Evolutionary conservation across 2,113 vertebrate genomes (phyloP).

Genomic region (Hydropotes inermis): DNA sequence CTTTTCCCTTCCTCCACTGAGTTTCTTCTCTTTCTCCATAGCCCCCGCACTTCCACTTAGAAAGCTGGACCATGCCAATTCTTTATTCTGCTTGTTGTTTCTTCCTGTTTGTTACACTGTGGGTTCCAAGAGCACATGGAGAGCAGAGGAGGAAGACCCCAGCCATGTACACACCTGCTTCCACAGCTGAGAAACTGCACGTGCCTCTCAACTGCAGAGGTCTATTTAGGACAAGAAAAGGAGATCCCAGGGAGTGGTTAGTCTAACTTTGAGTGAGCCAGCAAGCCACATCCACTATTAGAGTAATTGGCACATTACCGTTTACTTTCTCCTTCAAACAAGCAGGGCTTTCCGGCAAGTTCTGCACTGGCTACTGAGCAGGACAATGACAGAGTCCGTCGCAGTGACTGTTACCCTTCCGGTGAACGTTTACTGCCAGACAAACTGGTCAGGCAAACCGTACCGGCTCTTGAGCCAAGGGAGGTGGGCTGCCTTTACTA

Average conservation of each 20-base stretch:
- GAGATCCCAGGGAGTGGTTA: neutral
- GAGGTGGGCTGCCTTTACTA: neutral
- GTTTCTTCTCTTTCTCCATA: neutral
- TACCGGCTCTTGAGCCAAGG: neutral
- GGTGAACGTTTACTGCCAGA: neutral
- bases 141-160: neutral
- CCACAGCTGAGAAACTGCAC: neutral
- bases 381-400: neutral
- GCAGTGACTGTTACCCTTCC: neutral
- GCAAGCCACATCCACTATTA: neutral
- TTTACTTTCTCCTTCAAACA: neutral
- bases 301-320: neutral
- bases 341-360: neutral
- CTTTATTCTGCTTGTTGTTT: neutral
- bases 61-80: neutral
- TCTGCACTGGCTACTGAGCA: neutral
- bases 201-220: neutral
- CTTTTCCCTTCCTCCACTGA: neutral
- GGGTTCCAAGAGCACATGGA: neutral
- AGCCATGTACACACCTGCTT: neutral
- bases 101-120: neutral
- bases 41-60: neutral
- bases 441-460: neutral
- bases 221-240: neutral
- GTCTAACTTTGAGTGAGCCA: neutral